Conservation (phyloP, 2,113 vertebrate species). For the Salvelinus alpinus region DNA sequence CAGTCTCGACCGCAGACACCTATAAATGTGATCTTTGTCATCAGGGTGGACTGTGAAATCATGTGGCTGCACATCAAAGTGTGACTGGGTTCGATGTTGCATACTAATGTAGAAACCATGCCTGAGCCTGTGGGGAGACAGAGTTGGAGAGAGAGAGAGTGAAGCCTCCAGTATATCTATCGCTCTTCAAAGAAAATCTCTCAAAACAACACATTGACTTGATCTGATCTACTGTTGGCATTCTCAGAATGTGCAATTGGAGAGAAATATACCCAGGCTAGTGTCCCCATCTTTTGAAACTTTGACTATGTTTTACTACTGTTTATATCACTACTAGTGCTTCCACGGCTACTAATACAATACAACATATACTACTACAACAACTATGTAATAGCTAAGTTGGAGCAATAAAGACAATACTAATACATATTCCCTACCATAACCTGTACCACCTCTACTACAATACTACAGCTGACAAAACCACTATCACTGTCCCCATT, state of each 20-base stretch:
- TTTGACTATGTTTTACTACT: too few relatives aligned
- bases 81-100: conserved; percentile 63
- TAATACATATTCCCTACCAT: neutral
- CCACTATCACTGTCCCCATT: conserved; percentile 35
- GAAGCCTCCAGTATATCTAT: neutral
- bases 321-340: too few relatives aligned
- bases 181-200: too few relatives aligned
- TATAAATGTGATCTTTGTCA: conserved; percentile 75
- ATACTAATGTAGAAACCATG: conserved; percentile 66
- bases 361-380: too few relatives aligned
- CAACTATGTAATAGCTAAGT: too few relatives aligned
- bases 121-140: neutral
- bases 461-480: too few relatives aligned
- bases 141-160: neutral
- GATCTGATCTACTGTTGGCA: too few relatives aligned
- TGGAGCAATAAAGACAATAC: neutral
- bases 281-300: too few relatives aligned
- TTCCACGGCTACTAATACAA: too few relatives aligned
- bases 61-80: conserved; percentile 75
- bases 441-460: neutral
- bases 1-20: conserved; percentile 65
- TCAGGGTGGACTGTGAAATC: conserved; percentile 76
- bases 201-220: too few relatives aligned
- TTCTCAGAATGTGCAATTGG: too few relatives aligned
- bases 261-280: too few relatives aligned